These are phyloP conservation scores for Tangachromis dhanisi DNA, from an alignment of 2,113 vertebrate species.

Conservation along the genomic window DNA sequence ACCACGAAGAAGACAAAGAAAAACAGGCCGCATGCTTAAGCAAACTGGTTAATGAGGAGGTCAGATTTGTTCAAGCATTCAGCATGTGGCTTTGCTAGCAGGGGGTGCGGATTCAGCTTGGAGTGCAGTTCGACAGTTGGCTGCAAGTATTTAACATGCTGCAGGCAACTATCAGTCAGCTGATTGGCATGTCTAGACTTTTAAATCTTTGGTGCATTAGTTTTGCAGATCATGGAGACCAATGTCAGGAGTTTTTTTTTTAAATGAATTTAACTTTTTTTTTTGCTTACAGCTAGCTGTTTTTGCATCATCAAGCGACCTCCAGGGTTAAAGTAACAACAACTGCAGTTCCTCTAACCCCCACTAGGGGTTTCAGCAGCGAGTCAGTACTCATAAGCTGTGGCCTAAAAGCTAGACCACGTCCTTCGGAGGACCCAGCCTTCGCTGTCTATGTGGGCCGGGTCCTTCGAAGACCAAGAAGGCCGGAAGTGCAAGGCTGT, in stretches of 20 bases:
- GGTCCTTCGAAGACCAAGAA: background rate
- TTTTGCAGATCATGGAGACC: background rate
- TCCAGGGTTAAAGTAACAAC: background rate
- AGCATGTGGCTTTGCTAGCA: background rate
- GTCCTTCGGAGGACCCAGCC: background rate
- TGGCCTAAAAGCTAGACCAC: background rate
- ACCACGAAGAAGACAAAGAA: background rate
- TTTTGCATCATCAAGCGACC: background rate
- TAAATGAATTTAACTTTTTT: background rate
- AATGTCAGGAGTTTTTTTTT: background rate
- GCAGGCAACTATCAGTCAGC: background rate
- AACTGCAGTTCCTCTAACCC: background rate
- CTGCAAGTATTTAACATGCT: background rate
- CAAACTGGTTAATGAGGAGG: background rate
- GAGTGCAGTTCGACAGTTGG: background rate
- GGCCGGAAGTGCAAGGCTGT: background rate
- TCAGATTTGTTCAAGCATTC: background rate
- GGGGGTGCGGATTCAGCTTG: background rate
- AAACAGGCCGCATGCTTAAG: background rate
- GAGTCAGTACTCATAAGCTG: background rate
- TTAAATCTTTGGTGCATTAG: background rate
- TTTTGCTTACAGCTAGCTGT: background rate
- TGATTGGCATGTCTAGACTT: background rate
- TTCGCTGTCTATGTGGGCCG: background rate
- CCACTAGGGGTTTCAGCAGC: background rate